phyloP scores from a whole-genome alignment of 53 echinoderm and acorn worm genomes.

The Zoroaster sp. region DNA sequence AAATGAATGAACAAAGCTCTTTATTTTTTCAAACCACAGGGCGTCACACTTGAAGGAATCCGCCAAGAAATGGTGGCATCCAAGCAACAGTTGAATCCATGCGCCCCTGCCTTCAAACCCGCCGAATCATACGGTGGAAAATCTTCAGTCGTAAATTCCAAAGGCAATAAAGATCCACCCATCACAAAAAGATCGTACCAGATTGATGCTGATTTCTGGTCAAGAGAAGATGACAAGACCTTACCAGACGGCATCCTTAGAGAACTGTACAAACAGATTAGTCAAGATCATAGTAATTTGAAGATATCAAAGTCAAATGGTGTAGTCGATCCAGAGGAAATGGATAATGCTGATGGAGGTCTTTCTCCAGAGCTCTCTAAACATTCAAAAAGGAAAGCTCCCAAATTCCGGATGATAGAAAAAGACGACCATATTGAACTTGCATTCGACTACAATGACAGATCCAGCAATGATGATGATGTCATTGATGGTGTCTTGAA shows the following conservation, averaged over 20 bases:
- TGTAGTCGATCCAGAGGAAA: background rate
- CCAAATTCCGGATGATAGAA: conserved; percentile 41
- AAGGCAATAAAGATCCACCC: background rate
- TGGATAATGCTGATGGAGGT: background rate
- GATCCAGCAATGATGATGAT: background rate
- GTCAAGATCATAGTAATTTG: conserved; percentile 29
- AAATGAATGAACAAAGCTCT: background rate
- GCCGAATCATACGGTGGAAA: background rate
- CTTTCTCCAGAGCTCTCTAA: background rate
- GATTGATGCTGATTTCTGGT: background rate
- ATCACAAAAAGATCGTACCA: background rate
- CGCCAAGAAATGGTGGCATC: conserved; percentile 70
- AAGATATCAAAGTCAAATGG: background rate
- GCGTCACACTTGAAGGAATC: conserved; percentile 61
- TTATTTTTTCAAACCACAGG: conserved; percentile 42
- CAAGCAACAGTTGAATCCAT: conserved; percentile 75
- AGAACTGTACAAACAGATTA: conserved; percentile 76
- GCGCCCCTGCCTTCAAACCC: conserved; percentile 35
- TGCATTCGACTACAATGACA: background rate
- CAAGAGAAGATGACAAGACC: conserved; percentile 52
- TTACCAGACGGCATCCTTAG: conserved; percentile 74
- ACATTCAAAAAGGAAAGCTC: background rate
- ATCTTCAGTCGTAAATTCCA: background rate
- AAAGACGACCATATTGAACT: conserved; percentile 26
- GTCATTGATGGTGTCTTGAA: background rate